Evolutionary conservation across 2,113 vertebrate species (phyloP), one percentile per base, ranked within the genome.

Genomic region (Taxidea taxus): DNA sequence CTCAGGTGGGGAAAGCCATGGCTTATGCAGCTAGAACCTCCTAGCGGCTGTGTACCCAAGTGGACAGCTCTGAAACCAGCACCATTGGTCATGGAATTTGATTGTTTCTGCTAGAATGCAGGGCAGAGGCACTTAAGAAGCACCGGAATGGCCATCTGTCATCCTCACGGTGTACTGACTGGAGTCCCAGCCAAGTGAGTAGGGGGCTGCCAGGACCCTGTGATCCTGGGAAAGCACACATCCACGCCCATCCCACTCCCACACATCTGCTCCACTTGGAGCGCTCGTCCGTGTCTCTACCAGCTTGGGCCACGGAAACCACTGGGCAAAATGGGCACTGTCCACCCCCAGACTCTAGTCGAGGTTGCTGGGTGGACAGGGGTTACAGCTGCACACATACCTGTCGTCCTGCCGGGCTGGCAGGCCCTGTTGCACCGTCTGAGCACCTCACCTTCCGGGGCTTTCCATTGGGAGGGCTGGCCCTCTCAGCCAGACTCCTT

Each of bases 161-260:
- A 29, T 42, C 25, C 27, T 54, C 6, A 20, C 15, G 1, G 4
- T 2, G 11, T 54, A 39, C 34, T 2, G 16, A 54, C 27, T 9
- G 15, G 8, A 49, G 21, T 39, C 27, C 37, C 15, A 14, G 18
- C 23, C 4, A 0, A 10, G 16, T 0, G 64, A 4, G 29, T 8
- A 4, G 49, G 29, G 3, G 34, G 51, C 6, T 37, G 1, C 8
- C 4, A 44, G 21, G 80, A 21, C 14, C 23, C 39, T 60, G 54
- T 2, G 2, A 23, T 20, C 66, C 47, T 84, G 31, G 31, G 25
- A 14, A 6, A 2, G 37, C 56, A 54, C 56, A 31, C 2, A 1
- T 0, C 7, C 34, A 16, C 0, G 0, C 7, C 21, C 10, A 0
- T 4, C 29, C 80, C 3, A 3, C 0, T 1, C 20, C 34, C 54